Percentiles rank a stretch among this genome's conserved stretches.
Evolutionary conservation across 1,140 invertebrate genomes (phyloP).

Genomic region (Lepidotrigona ventralis): DNA sequence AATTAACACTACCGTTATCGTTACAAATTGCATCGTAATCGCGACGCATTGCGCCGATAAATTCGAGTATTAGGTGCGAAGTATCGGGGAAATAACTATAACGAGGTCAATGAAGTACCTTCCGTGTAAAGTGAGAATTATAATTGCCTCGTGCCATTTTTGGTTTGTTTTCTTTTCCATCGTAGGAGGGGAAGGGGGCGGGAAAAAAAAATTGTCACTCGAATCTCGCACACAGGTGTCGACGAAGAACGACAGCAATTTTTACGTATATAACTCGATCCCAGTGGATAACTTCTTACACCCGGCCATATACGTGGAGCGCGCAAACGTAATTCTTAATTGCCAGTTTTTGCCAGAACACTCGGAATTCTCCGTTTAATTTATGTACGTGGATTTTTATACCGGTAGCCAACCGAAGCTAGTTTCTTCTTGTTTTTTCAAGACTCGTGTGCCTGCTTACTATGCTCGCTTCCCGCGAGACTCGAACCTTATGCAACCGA

Average conservation of each 20-base stretch:
- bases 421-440: background rate
- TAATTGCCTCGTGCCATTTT: background rate
- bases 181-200: too few species aligned
- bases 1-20: slow-evolving; percentile 21
- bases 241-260: background rate
- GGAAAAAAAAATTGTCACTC: too few species aligned
- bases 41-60: slow-evolving; percentile 2
- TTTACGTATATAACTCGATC: slow-evolving; percentile 32
- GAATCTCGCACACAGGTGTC: background rate
- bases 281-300: background rate
- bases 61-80: slow-evolving; percentile 12
- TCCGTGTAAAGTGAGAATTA: background rate
- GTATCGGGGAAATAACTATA: slow-evolving; percentile 6
- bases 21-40: slow-evolving; percentile 18
- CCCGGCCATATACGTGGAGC: background rate
- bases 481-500: too few species aligned
- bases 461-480: background rate
- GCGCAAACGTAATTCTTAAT: slow-evolving; percentile 25
- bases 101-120: background rate
- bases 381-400: slow-evolving; percentile 9
- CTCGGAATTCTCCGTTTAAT: slow-evolving; percentile 15
- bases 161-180: background rate
- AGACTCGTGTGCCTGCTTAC: too few species aligned
- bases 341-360: slow-evolving; percentile 17
- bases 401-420: background rate